A percentile compares a stretch with the other conserved stretches of the same genome.
Conservation (phyloP, 2,888 invertebrate species). For the Marronus borbonicus region DNA sequence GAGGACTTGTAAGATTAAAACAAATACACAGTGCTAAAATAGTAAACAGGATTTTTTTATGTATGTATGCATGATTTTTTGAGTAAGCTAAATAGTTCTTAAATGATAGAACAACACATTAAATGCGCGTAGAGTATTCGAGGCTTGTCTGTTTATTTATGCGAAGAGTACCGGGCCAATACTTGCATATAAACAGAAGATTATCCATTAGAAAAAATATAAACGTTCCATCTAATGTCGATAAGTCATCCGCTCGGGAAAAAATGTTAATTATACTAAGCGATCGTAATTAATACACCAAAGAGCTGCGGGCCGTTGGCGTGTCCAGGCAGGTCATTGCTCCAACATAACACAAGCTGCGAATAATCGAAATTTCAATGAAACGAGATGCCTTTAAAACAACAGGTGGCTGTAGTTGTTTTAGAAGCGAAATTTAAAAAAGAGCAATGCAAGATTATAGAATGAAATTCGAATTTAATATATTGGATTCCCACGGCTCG, state of each 20-base stretch:
- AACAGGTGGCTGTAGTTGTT: neutral
- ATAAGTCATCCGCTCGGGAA: slow-evolving; percentile 39
- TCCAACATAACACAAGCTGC: neutral
- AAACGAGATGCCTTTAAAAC: neutral
- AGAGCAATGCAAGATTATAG: no score
- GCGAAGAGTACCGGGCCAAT: neutral
- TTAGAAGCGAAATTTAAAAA: neutral
- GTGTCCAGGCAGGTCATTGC: slow-evolving; percentile 39
- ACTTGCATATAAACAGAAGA: slow-evolving; percentile 44
- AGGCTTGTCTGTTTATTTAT: slow-evolving; percentile 26
- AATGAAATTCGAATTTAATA: no score
- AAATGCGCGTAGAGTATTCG: neutral
- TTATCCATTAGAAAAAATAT: slow-evolving; percentile 27
- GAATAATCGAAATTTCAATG: slow-evolving; percentile 41
- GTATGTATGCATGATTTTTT: neutral
- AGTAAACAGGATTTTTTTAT: neutral
- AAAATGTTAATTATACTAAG: slow-evolving; percentile 46
- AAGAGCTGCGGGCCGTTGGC: slow-evolving; percentile 39
- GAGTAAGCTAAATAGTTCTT: slow-evolving; percentile 9
- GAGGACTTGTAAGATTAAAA: neutral
- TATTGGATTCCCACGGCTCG: no score
- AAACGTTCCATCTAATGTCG: slow-evolving; percentile 27
- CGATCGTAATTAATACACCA: slow-evolving; percentile 44
- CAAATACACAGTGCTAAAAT: neutral
- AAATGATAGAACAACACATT: neutral